Conservation (phyloP, 2,113 vertebrate genomes). For the Tyrannus savana region DNA sequence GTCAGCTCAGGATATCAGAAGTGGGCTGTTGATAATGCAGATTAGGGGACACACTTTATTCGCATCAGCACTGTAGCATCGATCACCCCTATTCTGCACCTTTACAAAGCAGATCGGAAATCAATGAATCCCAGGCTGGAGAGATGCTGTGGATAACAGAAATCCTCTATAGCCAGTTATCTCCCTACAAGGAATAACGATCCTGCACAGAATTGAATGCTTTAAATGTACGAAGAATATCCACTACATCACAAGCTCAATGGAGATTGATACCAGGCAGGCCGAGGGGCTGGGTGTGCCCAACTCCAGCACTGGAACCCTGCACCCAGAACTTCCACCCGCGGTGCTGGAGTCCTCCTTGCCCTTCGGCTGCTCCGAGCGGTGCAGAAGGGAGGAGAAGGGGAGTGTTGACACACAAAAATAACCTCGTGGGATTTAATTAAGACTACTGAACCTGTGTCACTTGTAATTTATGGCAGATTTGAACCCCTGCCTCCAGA, state of each 20-base stretch:
- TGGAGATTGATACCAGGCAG: background rate
- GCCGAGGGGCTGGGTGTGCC: background rate
- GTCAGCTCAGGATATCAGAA: constrained; percentile 62
- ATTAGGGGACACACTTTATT: constrained; percentile 39
- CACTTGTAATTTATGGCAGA: constrained; percentile 9
- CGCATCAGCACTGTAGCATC: constrained; percentile 46
- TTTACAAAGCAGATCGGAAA: constrained; percentile 43
- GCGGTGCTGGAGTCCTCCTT: background rate
- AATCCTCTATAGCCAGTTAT: constrained; percentile 61
- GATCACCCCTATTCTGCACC: constrained; percentile 48
- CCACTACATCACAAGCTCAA: background rate
- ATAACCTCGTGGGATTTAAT: constrained; percentile 36
- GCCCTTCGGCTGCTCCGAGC: constrained; percentile 12
- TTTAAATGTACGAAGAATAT: constrained; percentile 19
- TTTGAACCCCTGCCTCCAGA: constrained; percentile 33
- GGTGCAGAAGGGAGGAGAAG: constrained; percentile 15
- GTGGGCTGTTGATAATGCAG: constrained; percentile 41
- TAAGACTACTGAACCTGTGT: constrained; percentile 38
- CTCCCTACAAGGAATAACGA: constrained; percentile 53
- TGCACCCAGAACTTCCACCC: background rate
- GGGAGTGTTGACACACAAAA: constrained; percentile 48
- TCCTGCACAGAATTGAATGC: background rate
- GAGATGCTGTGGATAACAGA: constrained; percentile 60
- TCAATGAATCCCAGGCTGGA: constrained; percentile 47
- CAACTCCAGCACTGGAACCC: background rate